phyloP scores from a whole-genome alignment of 2,888 invertebrate genomes.

The Platynereis dumerilii region DNA sequence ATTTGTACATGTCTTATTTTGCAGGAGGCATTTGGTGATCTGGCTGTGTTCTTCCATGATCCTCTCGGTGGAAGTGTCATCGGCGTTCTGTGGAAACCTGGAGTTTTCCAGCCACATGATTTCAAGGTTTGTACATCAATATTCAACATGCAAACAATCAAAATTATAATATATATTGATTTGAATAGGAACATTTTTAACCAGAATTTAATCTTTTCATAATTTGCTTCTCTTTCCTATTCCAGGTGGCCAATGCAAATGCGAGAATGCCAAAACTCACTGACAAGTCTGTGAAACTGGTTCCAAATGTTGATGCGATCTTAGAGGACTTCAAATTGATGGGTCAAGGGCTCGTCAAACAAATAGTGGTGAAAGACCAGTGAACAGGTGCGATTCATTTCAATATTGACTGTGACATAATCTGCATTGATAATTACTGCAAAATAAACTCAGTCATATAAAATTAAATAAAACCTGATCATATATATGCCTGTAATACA shows the following conservation, averaged over 20 bases:
- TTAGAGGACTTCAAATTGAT: conserved; percentile 76
- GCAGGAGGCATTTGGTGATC: conserved; percentile 67
- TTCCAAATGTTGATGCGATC: conserved; percentile 72
- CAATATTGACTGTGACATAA: too few species aligned
- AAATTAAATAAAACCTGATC: too few species aligned
- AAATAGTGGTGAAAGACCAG: conserved; percentile 59
- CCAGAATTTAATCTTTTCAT: background rate
- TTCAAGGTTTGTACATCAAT: conserved; percentile 76
- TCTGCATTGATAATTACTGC: too few species aligned
- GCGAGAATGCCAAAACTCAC: conserved; percentile 66
- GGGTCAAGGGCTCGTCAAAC: conserved; percentile 73
- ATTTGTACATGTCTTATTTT: too few species aligned
- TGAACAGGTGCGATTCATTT: too few species aligned
- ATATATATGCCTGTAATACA: too few species aligned
- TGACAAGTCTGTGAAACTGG: conserved; percentile 34
- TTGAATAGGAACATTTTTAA: too few species aligned
- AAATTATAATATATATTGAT: too few species aligned
- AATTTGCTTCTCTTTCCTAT: conserved; percentile 38
- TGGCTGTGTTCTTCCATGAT: conserved; percentile 89
- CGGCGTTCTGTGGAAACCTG: conserved; percentile 84
- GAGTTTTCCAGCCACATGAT: conserved; percentile 69
- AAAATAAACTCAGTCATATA: too few species aligned
- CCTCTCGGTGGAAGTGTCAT: conserved; percentile 84
- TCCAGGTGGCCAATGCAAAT: conserved; percentile 69
- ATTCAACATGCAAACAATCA: too few species aligned